Base-by-base conservation (phyloP, 1,140 invertebrate genomes). In the Ips nitidus region DNA sequence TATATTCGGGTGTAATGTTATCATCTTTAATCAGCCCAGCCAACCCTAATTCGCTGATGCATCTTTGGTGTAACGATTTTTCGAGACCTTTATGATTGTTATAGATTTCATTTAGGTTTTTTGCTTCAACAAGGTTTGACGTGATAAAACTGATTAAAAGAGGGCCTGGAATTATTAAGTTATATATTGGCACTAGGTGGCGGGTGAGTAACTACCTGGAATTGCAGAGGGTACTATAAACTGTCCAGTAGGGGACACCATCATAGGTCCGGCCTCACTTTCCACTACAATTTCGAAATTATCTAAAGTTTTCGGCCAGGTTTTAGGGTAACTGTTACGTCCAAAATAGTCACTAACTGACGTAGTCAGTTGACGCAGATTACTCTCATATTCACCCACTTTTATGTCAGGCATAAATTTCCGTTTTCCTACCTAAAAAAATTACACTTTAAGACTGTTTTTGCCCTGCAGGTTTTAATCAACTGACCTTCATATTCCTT, bases 231-330 rank as follows among this genome's bases (percentile, higher is more conserved):
- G 94, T 0, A 93, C 92, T 53, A 96, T 94, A 74, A 97, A 93
- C 81, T 96, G 93, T 37, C 94, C 94, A 45, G 92, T 95, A 1
- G 93, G 93, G 4, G 93, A 94, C n/a, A 97, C 85, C 92, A 95
- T 95, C 50, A 97, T 77, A 0, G 94, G 94, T 2, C 94, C 94
- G 22, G 94, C 91, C 81, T 94, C 94, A 36, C 92, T 94, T 85
- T 96, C 94, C 36, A 96, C 91, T n/a, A 95, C 94, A 53, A 97
- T 88, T 82, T 95, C 90, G 80, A 89, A 91, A 75, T 90, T 81
- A 1, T 84, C 82, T 1, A 96, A 81, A 60, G 84, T 84, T 45
- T 85, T 79, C 0, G 93, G 92, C 88, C 93, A 93, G 3, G 80
- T 77, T 53, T 83, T 81, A 1, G 93, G 92, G 78, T 90, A 93